Evolutionary conservation across 1,140 invertebrate species (phyloP).

Genomic region (Drosophila kanapiae): DNA sequence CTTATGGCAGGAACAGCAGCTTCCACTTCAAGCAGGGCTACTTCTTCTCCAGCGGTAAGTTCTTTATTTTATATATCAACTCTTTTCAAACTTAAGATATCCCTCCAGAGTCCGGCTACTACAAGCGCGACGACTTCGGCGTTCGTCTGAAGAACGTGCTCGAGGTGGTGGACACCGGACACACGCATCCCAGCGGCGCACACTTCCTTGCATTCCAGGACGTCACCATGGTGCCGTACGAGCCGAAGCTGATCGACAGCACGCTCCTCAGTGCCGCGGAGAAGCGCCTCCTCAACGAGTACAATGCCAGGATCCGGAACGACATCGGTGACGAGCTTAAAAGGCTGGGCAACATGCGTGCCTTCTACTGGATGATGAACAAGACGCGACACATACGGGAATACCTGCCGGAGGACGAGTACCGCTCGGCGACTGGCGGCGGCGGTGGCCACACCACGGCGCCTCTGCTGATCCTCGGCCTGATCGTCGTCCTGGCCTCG

Average conservation of each 20-base stretch:
- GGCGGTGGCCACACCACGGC: conserved; percentile 1
- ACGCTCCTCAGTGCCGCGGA: conserved; percentile 91
- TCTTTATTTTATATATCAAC: neutral
- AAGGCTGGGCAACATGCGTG: conserved; percentile 88
- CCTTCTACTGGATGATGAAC: conserved; percentile 92
- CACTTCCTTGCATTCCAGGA: conserved; percentile 91
- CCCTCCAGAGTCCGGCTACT: conserved; percentile 91
- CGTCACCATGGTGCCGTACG: conserved; percentile 96
- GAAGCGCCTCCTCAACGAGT: conserved; percentile 92
- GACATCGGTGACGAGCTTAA: conserved; percentile 91
- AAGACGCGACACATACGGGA: conserved; percentile 90
- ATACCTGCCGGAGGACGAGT: conserved; percentile 81
- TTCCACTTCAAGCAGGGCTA: conserved; percentile 91
- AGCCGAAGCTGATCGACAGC: conserved; percentile 94
- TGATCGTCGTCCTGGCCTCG: conserved; percentile 28
- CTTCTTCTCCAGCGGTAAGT: conserved; percentile 93
- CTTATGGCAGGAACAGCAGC: conserved; percentile 87
- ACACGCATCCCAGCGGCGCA: conserved; percentile 85
- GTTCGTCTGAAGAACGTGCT: conserved; percentile 96
- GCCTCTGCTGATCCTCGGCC: conserved; percentile 6
- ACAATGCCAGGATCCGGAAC: conserved; percentile 90
- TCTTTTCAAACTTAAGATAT: neutral
- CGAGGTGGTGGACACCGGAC: conserved; percentile 90
- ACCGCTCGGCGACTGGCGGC: conserved; percentile 62
- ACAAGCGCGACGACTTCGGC: conserved; percentile 94